Conservation (phyloP, 1,140 invertebrate genomes). For the Lutraria rhynchaena region DNA sequence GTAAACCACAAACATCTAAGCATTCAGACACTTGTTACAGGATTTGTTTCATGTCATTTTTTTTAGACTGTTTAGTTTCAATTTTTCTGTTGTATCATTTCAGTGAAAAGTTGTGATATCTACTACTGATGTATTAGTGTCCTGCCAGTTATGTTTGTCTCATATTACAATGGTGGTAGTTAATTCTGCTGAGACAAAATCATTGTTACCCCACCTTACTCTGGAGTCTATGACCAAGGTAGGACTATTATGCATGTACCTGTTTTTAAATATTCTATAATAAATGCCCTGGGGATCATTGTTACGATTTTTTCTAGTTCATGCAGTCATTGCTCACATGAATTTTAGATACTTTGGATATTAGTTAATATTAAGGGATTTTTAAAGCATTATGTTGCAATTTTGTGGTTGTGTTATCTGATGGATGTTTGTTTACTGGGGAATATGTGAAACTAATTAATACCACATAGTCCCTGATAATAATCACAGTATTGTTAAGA, state of each 20-base stretch:
- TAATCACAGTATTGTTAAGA: too few relatives aligned
- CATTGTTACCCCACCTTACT: slow-evolving; percentile 11
- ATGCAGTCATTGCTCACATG: neutral
- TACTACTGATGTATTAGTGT: neutral
- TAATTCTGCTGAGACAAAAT: neutral
- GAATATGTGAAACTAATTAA: too few relatives aligned
- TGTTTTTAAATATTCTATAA: neutral
- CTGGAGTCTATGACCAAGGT: slow-evolving; percentile 20
- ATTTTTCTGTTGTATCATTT: neutral
- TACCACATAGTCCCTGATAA: too few relatives aligned
- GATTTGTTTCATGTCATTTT: neutral
- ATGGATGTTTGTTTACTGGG: too few relatives aligned
- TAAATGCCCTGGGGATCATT: neutral
- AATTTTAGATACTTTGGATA: neutral
- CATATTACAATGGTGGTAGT: slow-evolving; percentile 14
- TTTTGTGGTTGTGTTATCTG: neutral
- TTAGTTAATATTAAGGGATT: too few relatives aligned
- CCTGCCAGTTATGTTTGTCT: neutral
- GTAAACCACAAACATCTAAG: neutral
- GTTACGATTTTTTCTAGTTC: neutral
- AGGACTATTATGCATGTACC: neutral
- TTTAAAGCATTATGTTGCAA: neutral
- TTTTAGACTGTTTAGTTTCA: neutral
- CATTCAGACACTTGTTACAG: too few relatives aligned
- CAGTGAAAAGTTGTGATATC: neutral